Conservation (phyloP, 2,888 invertebrate genomes). For the Notodonta dromedarius region DNA sequence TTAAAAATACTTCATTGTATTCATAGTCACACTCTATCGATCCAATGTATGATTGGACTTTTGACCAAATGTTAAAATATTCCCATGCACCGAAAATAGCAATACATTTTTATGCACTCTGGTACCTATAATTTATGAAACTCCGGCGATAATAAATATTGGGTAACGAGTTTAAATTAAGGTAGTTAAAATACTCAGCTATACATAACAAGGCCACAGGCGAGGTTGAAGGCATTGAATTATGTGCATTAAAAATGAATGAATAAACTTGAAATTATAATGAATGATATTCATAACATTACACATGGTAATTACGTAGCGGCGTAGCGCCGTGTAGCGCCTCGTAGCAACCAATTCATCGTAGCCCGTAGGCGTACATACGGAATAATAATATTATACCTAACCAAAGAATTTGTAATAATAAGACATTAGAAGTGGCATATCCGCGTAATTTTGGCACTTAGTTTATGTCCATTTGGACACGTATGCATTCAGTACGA, state of each 20-base stretch:
- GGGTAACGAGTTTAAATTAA: slow-evolving; percentile 1
- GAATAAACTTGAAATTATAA: background rate
- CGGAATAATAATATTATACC: background rate
- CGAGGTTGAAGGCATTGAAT: slow-evolving; percentile 2
- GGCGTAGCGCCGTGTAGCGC: background rate
- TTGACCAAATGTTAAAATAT: no score
- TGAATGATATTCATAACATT: background rate
- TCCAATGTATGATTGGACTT: no score
- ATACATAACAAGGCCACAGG: slow-evolving; percentile 1
- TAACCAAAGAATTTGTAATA: no score
- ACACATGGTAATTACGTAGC: background rate
- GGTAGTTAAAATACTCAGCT: background rate
- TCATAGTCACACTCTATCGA: no score
- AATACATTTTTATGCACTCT: background rate
- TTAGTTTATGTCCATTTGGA: no score
- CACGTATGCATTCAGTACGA: no score
- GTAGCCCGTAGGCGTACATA: background rate
- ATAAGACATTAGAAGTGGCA: no score
- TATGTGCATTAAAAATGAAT: background rate
- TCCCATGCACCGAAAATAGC: background rate
- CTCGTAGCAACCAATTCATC: background rate
- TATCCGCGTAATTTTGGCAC: no score
- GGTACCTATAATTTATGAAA: background rate
- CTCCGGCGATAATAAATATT: background rate
- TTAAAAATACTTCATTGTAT: no score